Evolutionary conservation across 2,797 vertebrate species (phyloP), one percentile per base, ranked within the genome.

Genomic region (Mionectes olivaceus): DNA sequence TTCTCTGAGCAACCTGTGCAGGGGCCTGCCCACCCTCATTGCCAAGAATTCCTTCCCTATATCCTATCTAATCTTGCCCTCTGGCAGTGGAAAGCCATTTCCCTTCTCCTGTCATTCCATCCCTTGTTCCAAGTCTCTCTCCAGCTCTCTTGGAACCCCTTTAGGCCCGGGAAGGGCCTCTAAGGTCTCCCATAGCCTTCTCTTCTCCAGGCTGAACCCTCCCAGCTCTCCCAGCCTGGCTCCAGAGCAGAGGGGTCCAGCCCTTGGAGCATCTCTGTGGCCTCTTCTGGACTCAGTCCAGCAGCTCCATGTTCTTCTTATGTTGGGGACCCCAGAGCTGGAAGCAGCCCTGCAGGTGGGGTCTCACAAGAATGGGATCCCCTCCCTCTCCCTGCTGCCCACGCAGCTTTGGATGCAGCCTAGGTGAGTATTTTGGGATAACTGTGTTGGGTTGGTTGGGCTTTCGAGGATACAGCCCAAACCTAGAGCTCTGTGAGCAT

Each of bases 21-120:
- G 73, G 44, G 7, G 2, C 8, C 8, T 39, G 0, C 0, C 2
- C 39, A 9, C 4, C 24, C 39, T 81, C 17, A 0, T 12, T 19
- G 9, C 0, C 0, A 46, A 7, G 0, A 46, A 39, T 46, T 67
- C 0, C 13, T 35, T 2, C 55, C 39, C 30, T 13, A 2, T 13
- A 2, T 35, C 30, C 33, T 37, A 53, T 28, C 47, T 1, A 33
- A 0, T 22, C 33, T 25, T 74, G 30, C 10, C 30, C 25, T 35
- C 27, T 65, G 52, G 16, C 59, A 57, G 1, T 65, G 52, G 10
- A 49, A 5, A 65, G 11, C 11, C 68, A 46, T 67, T 74, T 32
- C 33, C 3, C 4, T 16, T 23, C 14, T 46, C 14, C 39, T 60
- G 61, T 19, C 25, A 1, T 8, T 60, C 61, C 55, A 55, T 1